Percentiles rank a stretch among this genome's conserved stretches.
phyloP scores from a whole-genome alignment of 1,140 invertebrate species.

The Sminthurides bifidus region DNA sequence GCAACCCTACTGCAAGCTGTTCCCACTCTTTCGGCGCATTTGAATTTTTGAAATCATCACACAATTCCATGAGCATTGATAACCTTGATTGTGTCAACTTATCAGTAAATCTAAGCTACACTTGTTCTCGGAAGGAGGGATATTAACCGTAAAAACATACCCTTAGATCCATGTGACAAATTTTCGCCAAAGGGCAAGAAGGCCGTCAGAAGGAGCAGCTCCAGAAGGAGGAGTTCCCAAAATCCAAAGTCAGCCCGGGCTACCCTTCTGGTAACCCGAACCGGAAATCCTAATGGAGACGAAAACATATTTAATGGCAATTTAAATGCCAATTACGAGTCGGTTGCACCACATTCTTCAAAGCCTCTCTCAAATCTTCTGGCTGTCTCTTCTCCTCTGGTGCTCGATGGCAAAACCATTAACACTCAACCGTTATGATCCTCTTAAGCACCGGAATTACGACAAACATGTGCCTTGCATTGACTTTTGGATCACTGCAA shows the following conservation, averaged over 20 bases:
- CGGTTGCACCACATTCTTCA: too few relatives aligned
- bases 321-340: constrained; percentile 9
- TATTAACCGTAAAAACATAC: constrained; percentile 3
- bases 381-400: too few relatives aligned
- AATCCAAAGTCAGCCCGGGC: too few relatives aligned
- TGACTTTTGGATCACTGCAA: too few relatives aligned
- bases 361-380: too few relatives aligned
- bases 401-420: too few relatives aligned
- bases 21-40: background rate
- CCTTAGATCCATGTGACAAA: constrained; percentile 11
- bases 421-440: too few relatives aligned
- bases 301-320: constrained; percentile 1
- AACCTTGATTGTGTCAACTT: background rate
- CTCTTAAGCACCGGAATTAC: too few relatives aligned
- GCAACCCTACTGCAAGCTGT: background rate
- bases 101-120: background rate
- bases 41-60: background rate
- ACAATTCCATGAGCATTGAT: background rate
- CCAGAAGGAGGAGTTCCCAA: background rate
- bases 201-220: constrained; percentile 5
- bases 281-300: background rate
- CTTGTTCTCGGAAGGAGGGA: background rate
- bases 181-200: constrained; percentile 11
- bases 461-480: too few relatives aligned
- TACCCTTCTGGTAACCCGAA: too few relatives aligned